Evolutionary conservation across 2,888 invertebrate genomes (phyloP).

Genomic region (Mythimna lalbum): DNA sequence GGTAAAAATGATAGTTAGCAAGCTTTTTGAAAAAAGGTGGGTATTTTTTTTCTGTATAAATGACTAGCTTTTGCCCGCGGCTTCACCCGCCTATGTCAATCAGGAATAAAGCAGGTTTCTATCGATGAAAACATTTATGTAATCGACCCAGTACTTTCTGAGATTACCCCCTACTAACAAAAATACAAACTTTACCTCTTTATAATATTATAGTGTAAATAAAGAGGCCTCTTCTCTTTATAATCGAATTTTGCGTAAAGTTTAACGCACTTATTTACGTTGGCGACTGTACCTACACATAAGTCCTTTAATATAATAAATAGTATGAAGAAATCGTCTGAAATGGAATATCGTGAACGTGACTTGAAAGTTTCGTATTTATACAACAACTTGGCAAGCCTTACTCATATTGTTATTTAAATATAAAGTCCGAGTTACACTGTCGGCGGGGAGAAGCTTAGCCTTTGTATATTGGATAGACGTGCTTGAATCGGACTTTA

Average conservation of each 20-base stretch:
- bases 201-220: no score
- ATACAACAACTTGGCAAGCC: slow-evolving; percentile 60
- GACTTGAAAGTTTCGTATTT: slow-evolving; percentile 73
- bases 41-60: no score
- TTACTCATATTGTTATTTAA: slow-evolving; percentile 64
- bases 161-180: no score
- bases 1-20: no score
- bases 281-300: slow-evolving; percentile 7
- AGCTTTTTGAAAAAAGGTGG: no score
- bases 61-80: no score
- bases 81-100: no score
- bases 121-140: no score
- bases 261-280: neutral
- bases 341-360: slow-evolving; percentile 77
- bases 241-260: neutral
- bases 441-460: slow-evolving; percentile 34
- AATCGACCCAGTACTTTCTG: no score
- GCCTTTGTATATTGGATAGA: slow-evolving; percentile 31
- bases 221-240: no score
- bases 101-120: no score
- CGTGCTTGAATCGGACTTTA: slow-evolving; percentile 34
- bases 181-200: no score
- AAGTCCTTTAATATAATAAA: slow-evolving; percentile 73
- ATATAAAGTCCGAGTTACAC: slow-evolving; percentile 55
- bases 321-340: slow-evolving; percentile 73